Conservation (phyloP, 1,140 invertebrate species). For the Gryllus bimaculatus region DNA sequence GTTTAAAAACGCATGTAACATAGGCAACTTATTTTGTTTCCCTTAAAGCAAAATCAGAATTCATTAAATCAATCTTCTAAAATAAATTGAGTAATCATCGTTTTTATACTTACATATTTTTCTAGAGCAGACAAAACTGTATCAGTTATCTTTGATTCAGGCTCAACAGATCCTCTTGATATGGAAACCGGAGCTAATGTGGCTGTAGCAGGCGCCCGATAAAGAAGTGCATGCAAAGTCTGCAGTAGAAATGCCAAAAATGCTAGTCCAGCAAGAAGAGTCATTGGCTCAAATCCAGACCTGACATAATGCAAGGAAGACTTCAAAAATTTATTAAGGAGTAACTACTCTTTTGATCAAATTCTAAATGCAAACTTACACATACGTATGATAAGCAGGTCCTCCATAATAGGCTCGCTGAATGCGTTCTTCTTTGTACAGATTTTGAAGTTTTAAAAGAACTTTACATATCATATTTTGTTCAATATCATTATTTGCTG, state of each 20-base stretch:
- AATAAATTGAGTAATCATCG: conserved; percentile 18
- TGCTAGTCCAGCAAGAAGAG: conserved; percentile 36
- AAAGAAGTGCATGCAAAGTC: conserved; percentile 35
- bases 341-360: background rate
- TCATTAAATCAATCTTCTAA: conserved; percentile 9
- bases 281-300: conserved; percentile 35
- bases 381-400: conserved; percentile 14
- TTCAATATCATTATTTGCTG: background rate
- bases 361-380: background rate
- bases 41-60: background rate
- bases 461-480: background rate
- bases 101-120: conserved; percentile 33
- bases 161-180: conserved; percentile 23
- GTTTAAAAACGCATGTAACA: background rate
- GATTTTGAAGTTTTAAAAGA: background rate
- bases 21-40: background rate
- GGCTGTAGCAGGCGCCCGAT: conserved; percentile 27
- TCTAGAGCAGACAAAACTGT: conserved; percentile 30
- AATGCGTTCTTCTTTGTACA: background rate
- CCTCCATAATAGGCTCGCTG: background rate
- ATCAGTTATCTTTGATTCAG: conserved; percentile 25
- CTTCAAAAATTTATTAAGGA: background rate
- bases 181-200: background rate
- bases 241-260: conserved; percentile 39
- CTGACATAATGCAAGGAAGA: conserved; percentile 5